A percentile compares a stretch with the other conserved stretches of the same genome.
These are phyloP conservation scores for Teleopsis dalmanni DNA, from an alignment of 1,140 invertebrate genomes.

Conservation along the genomic window DNA sequence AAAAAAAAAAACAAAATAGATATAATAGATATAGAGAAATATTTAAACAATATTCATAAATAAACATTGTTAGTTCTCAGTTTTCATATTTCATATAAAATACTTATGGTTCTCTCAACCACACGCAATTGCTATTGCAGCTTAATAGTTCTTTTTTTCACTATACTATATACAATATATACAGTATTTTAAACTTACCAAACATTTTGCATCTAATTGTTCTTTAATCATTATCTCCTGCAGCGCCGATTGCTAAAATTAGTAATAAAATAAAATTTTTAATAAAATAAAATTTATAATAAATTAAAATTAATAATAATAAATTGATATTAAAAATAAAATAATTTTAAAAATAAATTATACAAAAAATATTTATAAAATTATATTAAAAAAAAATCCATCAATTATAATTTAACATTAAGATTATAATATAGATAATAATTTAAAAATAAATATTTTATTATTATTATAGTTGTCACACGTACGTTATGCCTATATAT, in stretches of 20 bases:
- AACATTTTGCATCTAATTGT: slow-evolving; percentile 23
- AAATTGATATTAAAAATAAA: background rate
- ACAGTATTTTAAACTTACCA: slow-evolving; percentile 1
- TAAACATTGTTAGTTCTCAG: background rate
- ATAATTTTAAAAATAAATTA: too few relatives aligned
- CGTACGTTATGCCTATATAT: too few relatives aligned
- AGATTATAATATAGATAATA: too few relatives aligned
- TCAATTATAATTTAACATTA: too few relatives aligned
- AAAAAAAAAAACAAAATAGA: background rate
- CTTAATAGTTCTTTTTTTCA: too few relatives aligned
- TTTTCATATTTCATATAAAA: background rate
- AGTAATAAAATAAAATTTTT: background rate
- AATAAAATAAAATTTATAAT: background rate
- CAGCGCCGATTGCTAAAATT: slow-evolving; percentile 29
- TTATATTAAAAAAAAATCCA: too few relatives aligned
- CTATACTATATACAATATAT: background rate
- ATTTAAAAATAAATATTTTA: too few relatives aligned
- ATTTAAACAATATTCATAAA: too few relatives aligned
- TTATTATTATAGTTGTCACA: too few relatives aligned
- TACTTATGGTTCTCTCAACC: background rate
- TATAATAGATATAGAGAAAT: background rate
- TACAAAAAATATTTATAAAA: too few relatives aligned
- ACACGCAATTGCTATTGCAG: too few relatives aligned
- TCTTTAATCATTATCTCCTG: slow-evolving; percentile 29
- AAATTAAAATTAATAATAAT: background rate